Evolutionary conservation across 2,797 vertebrate species (phyloP).

Genomic region (Tympanoctomys barrerae): DNA sequence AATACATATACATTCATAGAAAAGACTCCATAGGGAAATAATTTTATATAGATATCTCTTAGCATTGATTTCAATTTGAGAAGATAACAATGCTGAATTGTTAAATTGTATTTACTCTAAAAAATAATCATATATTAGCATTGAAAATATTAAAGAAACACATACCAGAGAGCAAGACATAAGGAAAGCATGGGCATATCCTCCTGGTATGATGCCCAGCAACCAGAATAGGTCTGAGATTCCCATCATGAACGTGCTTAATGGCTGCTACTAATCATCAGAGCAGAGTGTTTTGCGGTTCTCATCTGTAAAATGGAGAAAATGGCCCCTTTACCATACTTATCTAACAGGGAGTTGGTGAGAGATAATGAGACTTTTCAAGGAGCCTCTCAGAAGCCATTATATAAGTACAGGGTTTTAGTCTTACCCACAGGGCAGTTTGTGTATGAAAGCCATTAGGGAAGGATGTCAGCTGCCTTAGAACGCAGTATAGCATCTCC

Average conservation of each 20-base stretch:
- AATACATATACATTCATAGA: not conserved
- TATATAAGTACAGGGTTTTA: constrained; percentile 30
- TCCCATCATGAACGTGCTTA: not conserved
- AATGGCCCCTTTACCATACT: constrained; percentile 32
- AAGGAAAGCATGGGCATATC: not conserved
- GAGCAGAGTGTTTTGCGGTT: not conserved
- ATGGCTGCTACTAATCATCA: not conserved
- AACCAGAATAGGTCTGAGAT: not conserved
- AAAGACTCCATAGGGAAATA: not conserved
- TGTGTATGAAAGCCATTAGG: constrained; percentile 41
- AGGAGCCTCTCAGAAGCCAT: constrained; percentile 31
- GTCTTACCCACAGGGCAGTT: not conserved
- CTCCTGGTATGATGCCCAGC: not conserved
- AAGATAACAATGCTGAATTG: not conserved
- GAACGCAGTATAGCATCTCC: not conserved
- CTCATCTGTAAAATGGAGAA: constrained; percentile 51
- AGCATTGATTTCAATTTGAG: constrained; percentile 27
- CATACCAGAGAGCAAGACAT: not conserved
- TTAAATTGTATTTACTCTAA: not conserved
- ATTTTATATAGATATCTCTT: not conserved
- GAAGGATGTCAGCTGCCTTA: not conserved
- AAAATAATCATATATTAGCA: constrained; percentile 1
- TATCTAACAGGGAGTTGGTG: not conserved
- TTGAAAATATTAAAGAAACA: constrained; percentile 29
- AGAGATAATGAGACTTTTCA: constrained; percentile 20